Conservation (phyloP, 2,113 vertebrate genomes). For the Merops nubicus region DNA sequence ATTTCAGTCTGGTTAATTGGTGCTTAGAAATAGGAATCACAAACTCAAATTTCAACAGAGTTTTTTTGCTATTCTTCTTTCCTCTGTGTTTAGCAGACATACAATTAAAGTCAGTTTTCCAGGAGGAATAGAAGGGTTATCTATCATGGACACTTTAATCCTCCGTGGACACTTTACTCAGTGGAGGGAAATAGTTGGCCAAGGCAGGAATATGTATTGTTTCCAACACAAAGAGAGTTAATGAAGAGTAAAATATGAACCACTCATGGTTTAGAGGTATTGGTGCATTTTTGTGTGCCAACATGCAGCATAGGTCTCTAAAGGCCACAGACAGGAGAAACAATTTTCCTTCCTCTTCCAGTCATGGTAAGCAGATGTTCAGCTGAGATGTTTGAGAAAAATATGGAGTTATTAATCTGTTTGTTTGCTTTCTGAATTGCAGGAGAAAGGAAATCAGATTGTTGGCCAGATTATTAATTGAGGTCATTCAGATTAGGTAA, state of each 20-base stretch:
- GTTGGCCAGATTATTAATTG: neutral
- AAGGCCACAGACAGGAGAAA: neutral
- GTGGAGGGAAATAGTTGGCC: neutral
- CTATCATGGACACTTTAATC: neutral
- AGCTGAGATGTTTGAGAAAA: neutral
- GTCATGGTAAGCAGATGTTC: neutral
- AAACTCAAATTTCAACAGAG: neutral
- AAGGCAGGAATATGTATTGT: neutral
- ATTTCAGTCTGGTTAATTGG: neutral
- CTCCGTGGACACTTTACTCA: neutral
- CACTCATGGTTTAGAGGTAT: fast-evolving
- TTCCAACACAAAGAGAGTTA: neutral
- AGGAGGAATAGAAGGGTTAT: neutral
- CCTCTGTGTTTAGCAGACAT: neutral
- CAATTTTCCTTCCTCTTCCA: neutral
- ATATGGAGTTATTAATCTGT: neutral
- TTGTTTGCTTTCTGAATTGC: neutral
- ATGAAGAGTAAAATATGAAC: neutral
- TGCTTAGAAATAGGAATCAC: neutral
- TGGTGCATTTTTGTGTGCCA: neutral
- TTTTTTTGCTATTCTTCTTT: neutral
- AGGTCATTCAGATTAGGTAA: neutral
- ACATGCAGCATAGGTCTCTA: neutral
- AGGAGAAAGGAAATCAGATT: neutral
- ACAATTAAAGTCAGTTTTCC: neutral